A percentile compares a stretch with the other conserved stretches of the same genome.
Evolutionary conservation across 2,888 invertebrate genomes (phyloP).

Genomic region (Lysandra coridon): DNA sequence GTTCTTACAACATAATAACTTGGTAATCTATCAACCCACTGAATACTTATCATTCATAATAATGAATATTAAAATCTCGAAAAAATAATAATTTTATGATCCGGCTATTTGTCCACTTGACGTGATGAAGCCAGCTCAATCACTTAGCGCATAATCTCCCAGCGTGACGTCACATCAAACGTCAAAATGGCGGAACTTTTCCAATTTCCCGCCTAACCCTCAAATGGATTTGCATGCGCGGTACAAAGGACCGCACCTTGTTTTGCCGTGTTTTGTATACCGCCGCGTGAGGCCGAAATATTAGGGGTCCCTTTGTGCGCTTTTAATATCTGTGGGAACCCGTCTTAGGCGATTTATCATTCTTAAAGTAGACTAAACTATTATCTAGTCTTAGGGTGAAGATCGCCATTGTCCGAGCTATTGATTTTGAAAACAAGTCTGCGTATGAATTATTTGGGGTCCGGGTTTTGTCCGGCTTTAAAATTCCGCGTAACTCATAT

Average conservation of each 20-base stretch:
- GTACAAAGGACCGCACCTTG: constrained; percentile 60
- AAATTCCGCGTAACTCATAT: constrained; percentile 16
- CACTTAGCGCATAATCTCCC: constrained; percentile 21
- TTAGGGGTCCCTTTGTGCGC: constrained; percentile 69
- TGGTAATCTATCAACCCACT: neutral
- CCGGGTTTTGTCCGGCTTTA: constrained; percentile 49
- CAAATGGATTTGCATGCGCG: constrained; percentile 74
- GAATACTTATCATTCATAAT: neutral
- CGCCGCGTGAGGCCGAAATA: constrained; percentile 71
- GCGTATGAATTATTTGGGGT: constrained; percentile 51
- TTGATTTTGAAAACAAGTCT: constrained; percentile 45
- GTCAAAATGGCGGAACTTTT: constrained; percentile 65
- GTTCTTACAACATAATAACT: neutral
- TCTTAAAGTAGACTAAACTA: constrained; percentile 76
- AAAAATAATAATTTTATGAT: neutral
- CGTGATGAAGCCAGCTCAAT: constrained; percentile 20
- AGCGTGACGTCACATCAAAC: constrained; percentile 58
- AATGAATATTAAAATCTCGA: neutral
- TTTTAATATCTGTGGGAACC: constrained; percentile 81
- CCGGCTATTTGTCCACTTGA: constrained; percentile 14
- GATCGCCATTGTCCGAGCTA: constrained; percentile 57
- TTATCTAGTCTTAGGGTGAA: constrained; percentile 68
- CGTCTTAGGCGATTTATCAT: constrained; percentile 80
- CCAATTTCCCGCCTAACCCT: constrained; percentile 72
- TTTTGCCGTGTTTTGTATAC: constrained; percentile 75